Evolutionary conservation across 2,113 vertebrate genomes (phyloP).

Genomic region (Helogale parvula): DNA sequence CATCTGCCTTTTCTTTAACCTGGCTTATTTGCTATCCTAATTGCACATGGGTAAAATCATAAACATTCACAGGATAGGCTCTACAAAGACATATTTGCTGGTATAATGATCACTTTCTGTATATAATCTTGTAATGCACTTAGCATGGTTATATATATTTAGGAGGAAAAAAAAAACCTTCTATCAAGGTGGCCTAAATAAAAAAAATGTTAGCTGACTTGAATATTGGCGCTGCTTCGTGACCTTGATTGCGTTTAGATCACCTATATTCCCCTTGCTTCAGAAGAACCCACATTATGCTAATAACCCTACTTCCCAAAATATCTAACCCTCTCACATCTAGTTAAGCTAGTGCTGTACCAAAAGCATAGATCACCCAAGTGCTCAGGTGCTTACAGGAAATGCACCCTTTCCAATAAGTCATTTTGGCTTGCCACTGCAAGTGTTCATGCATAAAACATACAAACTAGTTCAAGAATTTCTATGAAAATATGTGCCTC

Average conservation of each 20-base stretch:
- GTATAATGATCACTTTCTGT: conserved; percentile 60
- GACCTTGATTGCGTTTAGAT: conserved; percentile 74
- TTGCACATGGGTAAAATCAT: conserved; percentile 59
- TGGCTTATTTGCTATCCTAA: conserved; percentile 61
- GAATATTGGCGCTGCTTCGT: conserved; percentile 55
- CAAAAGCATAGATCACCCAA: conserved; percentile 65
- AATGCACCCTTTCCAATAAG: conserved; percentile 64
- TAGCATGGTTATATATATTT: conserved; percentile 46
- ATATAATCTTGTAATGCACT: conserved; percentile 50
- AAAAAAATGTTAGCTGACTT: conserved; percentile 41
- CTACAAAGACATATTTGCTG: neutral
- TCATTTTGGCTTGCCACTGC: conserved; percentile 66
- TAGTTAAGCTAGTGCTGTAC: conserved; percentile 65
- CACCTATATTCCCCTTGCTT: conserved; percentile 60
- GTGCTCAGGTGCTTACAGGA: conserved; percentile 69
- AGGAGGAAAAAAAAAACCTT: conserved; percentile 7
- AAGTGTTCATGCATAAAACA: conserved; percentile 80
- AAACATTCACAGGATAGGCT: conserved; percentile 51
- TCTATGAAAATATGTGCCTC: conserved; percentile 52
- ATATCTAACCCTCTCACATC: conserved; percentile 72
- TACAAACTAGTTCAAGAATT: conserved; percentile 62
- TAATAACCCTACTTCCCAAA: conserved; percentile 77
- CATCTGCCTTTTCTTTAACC: conserved; percentile 55
- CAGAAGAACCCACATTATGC: conserved; percentile 76
- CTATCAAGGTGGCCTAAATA: conserved; percentile 51